Percentiles rank a stretch among this genome's conserved stretches.
These are phyloP conservation scores for Ranitomeya variabilis DNA, from an alignment of 2,113 vertebrate genomes.

Conservation along the genomic window DNA sequence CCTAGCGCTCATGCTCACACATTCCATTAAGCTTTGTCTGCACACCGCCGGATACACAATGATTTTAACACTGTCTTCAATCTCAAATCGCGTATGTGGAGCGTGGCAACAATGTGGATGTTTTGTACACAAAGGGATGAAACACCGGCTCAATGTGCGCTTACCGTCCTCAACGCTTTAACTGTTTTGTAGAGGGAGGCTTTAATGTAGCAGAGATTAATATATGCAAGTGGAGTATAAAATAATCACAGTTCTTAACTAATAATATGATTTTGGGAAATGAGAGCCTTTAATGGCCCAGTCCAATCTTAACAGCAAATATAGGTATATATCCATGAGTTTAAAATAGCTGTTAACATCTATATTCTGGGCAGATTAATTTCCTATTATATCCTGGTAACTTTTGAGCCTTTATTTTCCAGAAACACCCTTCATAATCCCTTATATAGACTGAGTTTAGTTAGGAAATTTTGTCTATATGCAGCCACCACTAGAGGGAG, in stretches of 20 bases:
- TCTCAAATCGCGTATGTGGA: not conserved
- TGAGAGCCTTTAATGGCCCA: not conserved
- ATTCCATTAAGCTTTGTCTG: constrained; percentile 43
- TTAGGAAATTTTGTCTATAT: too few species aligned
- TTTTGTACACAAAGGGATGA: constrained; percentile 34
- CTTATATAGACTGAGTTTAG: too few species aligned
- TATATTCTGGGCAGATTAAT: too few species aligned
- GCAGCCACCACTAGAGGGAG: too few species aligned
- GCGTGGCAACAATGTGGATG: constrained; percentile 1
- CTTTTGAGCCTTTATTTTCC: too few species aligned
- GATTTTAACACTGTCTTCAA: constrained; percentile 30
- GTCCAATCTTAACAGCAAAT: too few species aligned
- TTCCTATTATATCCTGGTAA: too few species aligned
- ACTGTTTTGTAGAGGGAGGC: not conserved
- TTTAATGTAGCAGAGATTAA: not conserved
- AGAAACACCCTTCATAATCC: too few species aligned
- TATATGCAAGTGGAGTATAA: not conserved
- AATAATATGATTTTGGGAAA: not conserved
- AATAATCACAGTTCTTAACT: not conserved
- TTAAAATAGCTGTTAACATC: too few species aligned
- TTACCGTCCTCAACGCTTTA: not conserved
- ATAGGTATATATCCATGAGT: too few species aligned
- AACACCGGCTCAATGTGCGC: not conserved
- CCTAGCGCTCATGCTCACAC: constrained; percentile 2
- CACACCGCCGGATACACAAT: constrained; percentile 2